Percentiles rank a stretch among this genome's conserved stretches.
These are phyloP conservation scores for Apotomis capreana DNA, from an alignment of 2,888 invertebrate species.

Conservation along the genomic window DNA sequence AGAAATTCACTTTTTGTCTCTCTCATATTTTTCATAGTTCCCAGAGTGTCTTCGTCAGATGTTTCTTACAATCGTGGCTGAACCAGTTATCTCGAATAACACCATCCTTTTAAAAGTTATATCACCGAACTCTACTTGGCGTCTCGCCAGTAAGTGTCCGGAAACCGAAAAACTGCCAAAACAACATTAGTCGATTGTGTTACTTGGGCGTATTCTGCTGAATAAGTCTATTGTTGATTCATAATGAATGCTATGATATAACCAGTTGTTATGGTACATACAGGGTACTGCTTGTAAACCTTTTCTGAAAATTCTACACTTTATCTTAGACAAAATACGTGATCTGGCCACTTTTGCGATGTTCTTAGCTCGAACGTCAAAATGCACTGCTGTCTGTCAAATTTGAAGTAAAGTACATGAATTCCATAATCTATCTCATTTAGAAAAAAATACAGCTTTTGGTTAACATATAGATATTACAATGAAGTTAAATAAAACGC, in stretches of 20 bases:
- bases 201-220: neutral
- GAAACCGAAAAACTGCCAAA: constrained; percentile 17
- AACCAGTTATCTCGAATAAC: neutral
- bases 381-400: no score
- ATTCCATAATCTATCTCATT: no score
- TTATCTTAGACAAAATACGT: no score
- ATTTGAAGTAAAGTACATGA: no score
- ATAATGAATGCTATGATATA: neutral
- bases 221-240: neutral
- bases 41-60: no score
- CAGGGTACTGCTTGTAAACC: neutral
- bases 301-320: neutral
- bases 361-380: no score
- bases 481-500: no score
- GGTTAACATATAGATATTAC: no score
- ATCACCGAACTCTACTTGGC: constrained; percentile 9
- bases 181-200: constrained; percentile 5
- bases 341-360: no score
- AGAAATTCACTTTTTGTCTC: no score
- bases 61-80: neutral
- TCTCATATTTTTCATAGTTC: no score
- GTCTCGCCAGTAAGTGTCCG: constrained; percentile 12
- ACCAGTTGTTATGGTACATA: neutral
- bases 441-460: no score
- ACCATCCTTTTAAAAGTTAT: neutral